A percentile compares a stretch with the other conserved stretches of the same genome.
phyloP scores from a whole-genome alignment of 2,888 invertebrate genomes.

The Cheilosia soror region DNA sequence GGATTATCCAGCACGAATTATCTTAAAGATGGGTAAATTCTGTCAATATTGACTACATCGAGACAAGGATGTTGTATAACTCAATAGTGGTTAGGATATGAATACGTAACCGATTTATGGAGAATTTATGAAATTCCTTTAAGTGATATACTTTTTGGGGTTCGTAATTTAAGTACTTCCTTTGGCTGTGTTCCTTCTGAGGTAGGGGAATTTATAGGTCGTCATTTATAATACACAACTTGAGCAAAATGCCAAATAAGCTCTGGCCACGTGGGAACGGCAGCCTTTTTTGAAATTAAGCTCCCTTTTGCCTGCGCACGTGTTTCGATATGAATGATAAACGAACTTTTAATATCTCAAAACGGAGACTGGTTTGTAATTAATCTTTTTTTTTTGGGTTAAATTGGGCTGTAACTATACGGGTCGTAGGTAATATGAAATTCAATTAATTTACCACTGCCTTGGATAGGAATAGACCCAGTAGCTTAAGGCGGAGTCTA shows the following conservation, averaged over 20 bases:
- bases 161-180: no score
- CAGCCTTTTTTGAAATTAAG: neutral
- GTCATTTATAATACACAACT: no score
- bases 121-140: no score
- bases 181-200: no score
- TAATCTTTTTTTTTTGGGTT: constrained; percentile 13
- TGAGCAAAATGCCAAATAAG: neutral
- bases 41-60: no score
- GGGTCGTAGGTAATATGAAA: neutral
- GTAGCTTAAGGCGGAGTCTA: neutral
- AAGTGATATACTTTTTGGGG: no score
- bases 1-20: no score
- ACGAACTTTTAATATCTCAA: constrained; percentile 28
- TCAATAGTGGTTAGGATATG: no score
- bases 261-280: neutral
- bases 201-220: no score
- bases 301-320: constrained; percentile 2
- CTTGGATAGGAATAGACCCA: neutral
- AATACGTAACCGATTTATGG: no score
- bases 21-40: no score
- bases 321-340: constrained; percentile 23
- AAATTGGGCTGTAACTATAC: neutral
- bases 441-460: neutral
- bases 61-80: no score
- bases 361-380: constrained; percentile 12